Percentiles rank a stretch among this genome's conserved stretches.
These are phyloP conservation scores for Xestia c-nigrum DNA, from an alignment of 2,888 invertebrate species.

Conservation along the genomic window DNA sequence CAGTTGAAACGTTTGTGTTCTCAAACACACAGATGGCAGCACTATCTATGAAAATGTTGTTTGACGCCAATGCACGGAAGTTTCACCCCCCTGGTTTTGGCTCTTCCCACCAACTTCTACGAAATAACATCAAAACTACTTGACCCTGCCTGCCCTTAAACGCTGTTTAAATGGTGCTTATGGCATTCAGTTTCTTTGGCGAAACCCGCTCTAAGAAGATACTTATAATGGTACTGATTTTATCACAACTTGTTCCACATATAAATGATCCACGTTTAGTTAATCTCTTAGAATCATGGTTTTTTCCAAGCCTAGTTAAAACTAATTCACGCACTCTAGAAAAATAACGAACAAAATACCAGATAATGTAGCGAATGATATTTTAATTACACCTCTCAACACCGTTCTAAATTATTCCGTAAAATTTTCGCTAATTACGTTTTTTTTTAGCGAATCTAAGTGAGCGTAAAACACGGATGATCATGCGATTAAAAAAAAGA, in stretches of 20 bases:
- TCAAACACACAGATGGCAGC: too few relatives aligned
- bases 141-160: not conserved
- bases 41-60: too few relatives aligned
- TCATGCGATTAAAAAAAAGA: conserved; percentile 55
- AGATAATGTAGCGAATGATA: conserved; percentile 24
- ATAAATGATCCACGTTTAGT: not conserved
- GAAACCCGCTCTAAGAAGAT: not conserved
- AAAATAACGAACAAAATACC: conserved; percentile 6
- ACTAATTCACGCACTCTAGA: conserved; percentile 3
- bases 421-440: conserved; percentile 46
- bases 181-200: not conserved
- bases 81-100: too few relatives aligned
- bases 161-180: not conserved
- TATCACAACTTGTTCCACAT: not conserved
- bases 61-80: too few relatives aligned
- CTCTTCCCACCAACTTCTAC: too few relatives aligned
- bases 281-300: not conserved
- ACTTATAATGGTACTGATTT: not conserved
- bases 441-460: conserved; percentile 51
- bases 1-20: too few relatives aligned
- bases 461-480: conserved; percentile 52
- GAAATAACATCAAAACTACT: not conserved
- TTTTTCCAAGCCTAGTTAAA: conserved; percentile 6
- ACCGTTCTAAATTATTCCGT: conserved; percentile 30
- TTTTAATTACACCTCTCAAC: conserved; percentile 53